A percentile compares a stretch with the other conserved stretches of the same genome.
Evolutionary conservation across 2,797 vertebrate genomes (phyloP).

Genomic region (Pipistrellus pygmaeus): DNA sequence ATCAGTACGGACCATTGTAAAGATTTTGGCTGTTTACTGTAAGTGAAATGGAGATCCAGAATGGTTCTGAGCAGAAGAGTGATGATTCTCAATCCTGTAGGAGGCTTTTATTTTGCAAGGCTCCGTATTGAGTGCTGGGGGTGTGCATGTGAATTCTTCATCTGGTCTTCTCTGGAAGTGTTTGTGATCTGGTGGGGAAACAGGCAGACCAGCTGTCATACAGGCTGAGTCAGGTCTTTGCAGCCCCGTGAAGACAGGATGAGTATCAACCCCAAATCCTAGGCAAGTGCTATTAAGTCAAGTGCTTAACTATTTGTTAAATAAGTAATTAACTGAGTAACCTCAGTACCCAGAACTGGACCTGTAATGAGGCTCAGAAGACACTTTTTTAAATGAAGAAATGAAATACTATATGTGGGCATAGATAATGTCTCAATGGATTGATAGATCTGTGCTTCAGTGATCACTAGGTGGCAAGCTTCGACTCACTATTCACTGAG

Average conservation of each 20-base stretch:
- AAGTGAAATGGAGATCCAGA: not conserved
- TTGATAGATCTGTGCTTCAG: not conserved
- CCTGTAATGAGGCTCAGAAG: not conserved
- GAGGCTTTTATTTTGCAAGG: not conserved
- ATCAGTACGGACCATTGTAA: not conserved
- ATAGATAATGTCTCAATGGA: not conserved
- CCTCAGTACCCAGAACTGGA: not conserved
- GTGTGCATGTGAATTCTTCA: not conserved
- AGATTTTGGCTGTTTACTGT: conserved; percentile 4
- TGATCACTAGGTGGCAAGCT: not conserved
- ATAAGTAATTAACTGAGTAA: not conserved
- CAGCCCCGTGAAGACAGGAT: not conserved
- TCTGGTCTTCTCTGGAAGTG: not conserved
- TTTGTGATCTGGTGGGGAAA: conserved; percentile 15
- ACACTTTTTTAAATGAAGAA: conserved; percentile 8
- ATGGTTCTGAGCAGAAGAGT: not conserved
- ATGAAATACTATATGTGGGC: not conserved
- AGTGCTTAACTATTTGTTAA: not conserved
- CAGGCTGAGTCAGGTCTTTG: not conserved
- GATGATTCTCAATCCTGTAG: not conserved
- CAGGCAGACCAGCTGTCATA: not conserved
- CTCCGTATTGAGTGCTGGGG: not conserved
- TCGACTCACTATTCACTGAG: not conserved
- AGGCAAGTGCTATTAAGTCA: not conserved
- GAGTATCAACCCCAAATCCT: not conserved